Evolutionary conservation across 2,888 invertebrate species (phyloP).

Genomic region (Nineta flava): DNA sequence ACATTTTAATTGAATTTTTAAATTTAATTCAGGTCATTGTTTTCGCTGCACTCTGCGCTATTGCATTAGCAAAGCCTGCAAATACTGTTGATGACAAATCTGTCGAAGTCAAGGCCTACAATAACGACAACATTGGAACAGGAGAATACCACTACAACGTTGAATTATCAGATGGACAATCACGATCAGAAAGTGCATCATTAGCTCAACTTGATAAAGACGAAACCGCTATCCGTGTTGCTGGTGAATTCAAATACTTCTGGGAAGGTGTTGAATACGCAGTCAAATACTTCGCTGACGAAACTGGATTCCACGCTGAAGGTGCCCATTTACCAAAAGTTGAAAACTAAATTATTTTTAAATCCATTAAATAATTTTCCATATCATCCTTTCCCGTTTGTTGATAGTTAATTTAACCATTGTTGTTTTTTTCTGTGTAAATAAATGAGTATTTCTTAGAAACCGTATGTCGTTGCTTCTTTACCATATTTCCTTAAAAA

Average conservation of each 20-base stretch:
- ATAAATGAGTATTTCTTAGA: no score
- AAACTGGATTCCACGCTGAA: conserved; percentile 29
- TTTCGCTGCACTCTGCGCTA: conserved; percentile 14
- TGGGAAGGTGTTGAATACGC: conserved; percentile 32
- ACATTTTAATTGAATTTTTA: no score
- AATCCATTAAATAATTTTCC: no score
- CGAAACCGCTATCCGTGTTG: conserved; percentile 32
- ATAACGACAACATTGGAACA: conserved; percentile 21
- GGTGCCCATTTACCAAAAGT: conserved; percentile 28
- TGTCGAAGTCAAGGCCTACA: conserved; percentile 18
- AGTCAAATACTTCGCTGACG: conserved; percentile 27
- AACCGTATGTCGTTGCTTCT: no score
- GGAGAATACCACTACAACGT: conserved; percentile 21
- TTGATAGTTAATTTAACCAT: no score
- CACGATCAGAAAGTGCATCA: conserved; percentile 32
- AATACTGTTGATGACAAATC: conserved; percentile 15
- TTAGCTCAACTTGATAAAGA: conserved; percentile 35
- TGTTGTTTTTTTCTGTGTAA: no score
- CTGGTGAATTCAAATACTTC: conserved; percentile 34
- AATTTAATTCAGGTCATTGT: background rate
- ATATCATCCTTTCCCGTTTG: no score
- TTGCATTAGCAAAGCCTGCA: conserved; percentile 18
- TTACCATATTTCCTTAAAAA: no score
- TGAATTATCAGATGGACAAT: conserved; percentile 28
- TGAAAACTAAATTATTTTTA: no score